phyloP scores from a whole-genome alignment of 53 echinoderm and acorn worm species.

The Henricia sp. region DNA sequence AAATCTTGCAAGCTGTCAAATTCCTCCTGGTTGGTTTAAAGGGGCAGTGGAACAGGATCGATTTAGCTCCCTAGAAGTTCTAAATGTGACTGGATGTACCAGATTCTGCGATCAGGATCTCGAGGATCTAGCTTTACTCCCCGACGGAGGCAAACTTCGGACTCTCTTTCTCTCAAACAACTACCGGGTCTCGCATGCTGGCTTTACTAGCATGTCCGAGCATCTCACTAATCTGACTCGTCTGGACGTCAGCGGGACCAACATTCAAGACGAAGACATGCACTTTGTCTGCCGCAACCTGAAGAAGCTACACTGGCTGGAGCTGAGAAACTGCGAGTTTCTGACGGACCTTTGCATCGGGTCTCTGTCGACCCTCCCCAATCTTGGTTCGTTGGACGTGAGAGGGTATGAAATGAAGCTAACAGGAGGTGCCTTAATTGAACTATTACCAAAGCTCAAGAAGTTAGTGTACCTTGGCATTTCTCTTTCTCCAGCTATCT shows the following conservation, averaged over 20 bases:
- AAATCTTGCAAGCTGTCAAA: slow-evolving; percentile 55
- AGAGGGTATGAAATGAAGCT: slow-evolving; percentile 17
- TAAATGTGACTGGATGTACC: slow-evolving; percentile 55
- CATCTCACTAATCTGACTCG: slow-evolving; percentile 12
- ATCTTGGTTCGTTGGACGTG: slow-evolving; percentile 10
- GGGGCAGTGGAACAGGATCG: slow-evolving; percentile 36
- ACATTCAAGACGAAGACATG: slow-evolving; percentile 43
- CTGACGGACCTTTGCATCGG: slow-evolving; percentile 50
- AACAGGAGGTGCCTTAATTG: not conserved
- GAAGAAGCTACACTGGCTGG: slow-evolving; percentile 16
- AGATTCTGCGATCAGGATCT: slow-evolving; percentile 66
- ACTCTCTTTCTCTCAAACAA: slow-evolving; percentile 24
- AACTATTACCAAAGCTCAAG: slow-evolving; percentile 6
- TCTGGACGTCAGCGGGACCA: slow-evolving; percentile 17
- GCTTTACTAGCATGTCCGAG: slow-evolving; percentile 17
- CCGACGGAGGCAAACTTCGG: slow-evolving; percentile 16
- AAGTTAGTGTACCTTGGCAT: not conserved
- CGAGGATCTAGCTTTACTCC: slow-evolving; percentile 29
- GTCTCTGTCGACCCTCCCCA: slow-evolving; percentile 7
- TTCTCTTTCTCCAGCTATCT: not conserved
- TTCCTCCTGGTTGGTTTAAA: slow-evolving; percentile 59
- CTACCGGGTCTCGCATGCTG: slow-evolving; percentile 33
- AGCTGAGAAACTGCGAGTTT: slow-evolving; percentile 21
- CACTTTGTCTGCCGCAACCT: slow-evolving; percentile 47
- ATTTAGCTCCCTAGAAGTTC: slow-evolving; percentile 43